Evolutionary conservation across 2,113 vertebrate species (phyloP), one percentile per base, ranked within the genome.

Genomic region (Microcebus tavaratra): DNA sequence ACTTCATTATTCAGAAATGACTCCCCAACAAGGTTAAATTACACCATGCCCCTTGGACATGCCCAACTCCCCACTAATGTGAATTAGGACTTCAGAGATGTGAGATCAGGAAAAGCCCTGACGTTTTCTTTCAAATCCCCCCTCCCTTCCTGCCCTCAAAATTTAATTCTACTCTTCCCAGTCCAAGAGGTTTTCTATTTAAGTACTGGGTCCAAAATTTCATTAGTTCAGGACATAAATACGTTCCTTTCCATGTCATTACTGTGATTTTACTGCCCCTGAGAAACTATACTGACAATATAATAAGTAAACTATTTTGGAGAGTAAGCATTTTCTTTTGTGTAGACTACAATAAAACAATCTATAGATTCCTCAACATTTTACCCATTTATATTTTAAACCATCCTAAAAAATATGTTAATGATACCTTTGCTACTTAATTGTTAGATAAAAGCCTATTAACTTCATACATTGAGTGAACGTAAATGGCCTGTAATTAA

Each of bases 351-450:
- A 81, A 57, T 5, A 78, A 65, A 87, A 42, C 80, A 39, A 84
- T 20, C 20, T 78, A 11, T 61, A 1, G n/a, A 57, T 78, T 78
- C 6, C 6, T 67, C 14, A 91, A 27, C 13, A 50, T 82, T 86
- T 84, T 57, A 82, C 11, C 7, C 7, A 4, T 17, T 82, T 23
- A 68, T 73, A 91, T 48, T 85, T 94, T 82, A 94, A 83, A 92
- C 48, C 4, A 85, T 23, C 23, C 5, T 78, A 18, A 48, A 73
- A 75, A 39, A 39, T 48, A 8, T 0, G 7, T 78, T 50, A 68
- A 48, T 76, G 75, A 45, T 68, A 65, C 1, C 1, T 85, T 79
- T 48, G n/a, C 34, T 83, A 63, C 20, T 29, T 88, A 63, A 73
- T 75, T 87, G 34, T 48, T 79, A 89, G 12, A 31, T 45, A n/a